Evolutionary conservation across 92 coral and sea anemone genomes (phyloP), one percentile per base, ranked within the genome.

Genomic region (Ricordea florida): DNA sequence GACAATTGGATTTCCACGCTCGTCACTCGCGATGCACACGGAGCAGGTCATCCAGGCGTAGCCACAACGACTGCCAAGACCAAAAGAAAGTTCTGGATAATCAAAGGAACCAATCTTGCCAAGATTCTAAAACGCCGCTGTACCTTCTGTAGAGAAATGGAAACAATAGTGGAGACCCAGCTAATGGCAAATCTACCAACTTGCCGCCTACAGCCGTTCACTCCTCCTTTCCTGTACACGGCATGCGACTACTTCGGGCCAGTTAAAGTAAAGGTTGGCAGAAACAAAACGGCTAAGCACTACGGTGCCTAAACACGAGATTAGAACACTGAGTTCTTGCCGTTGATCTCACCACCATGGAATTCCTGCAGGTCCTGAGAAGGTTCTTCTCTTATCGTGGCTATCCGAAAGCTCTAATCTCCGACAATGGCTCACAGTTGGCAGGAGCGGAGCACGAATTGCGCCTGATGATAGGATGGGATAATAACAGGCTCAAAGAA

Each of bases 271-370:
- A 75, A 83, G 33, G 34, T 76, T 31, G 89, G 83, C n/a, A 42
- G 89, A 38, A 76, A 76, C 79, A 76, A 76, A 35, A 84, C 84
- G 1, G 53, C 73, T 6, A 84, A 76, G 10, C 68, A 76, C 32
- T 68, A 84, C 27, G 90, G 85, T 85, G 90, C 45, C 36, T 85
- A 11, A 65, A 79, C 33, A 71, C 86, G 8, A 40, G 91, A 72
- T 78, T 82, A 4, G 52, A 71, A 21, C 86, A 85, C 35, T 85
- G 86, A 20, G 82, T 72, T 40, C 57, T 85, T 21, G 62, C 83
- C 5, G 40, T 46, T 10, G 77, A 85, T 32, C 74, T 66, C n/a
- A 69, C 68, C 52, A 57, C 83, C 55, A 80, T 80, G 91, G 91
- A 80, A 41, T 36, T 86, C 9, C 46, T 86, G 10, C 83, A 86